phyloP scores from a whole-genome alignment of 53 echinoderm and acorn worm species.

The Echinarachnius parma region DNA sequence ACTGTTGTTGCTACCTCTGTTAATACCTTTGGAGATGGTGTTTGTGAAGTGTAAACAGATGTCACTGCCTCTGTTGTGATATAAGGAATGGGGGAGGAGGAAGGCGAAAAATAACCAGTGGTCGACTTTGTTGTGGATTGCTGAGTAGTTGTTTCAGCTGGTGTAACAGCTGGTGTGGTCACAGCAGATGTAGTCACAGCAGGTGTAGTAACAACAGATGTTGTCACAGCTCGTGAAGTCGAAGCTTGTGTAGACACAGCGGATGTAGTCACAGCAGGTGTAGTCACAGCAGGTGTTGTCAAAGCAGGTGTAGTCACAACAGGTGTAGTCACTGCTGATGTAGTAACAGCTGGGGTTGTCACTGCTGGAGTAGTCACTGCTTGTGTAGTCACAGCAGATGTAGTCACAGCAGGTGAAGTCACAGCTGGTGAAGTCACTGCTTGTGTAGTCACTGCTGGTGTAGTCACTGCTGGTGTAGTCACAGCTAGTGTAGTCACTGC shows the following conservation, averaged over 20 bases:
- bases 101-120: neutral
- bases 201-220: slow-evolving; percentile 1
- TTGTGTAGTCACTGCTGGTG: slow-evolving; percentile 11
- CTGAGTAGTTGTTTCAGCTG: neutral
- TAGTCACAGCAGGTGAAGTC: slow-evolving; percentile 9
- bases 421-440: neutral
- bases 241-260: neutral
- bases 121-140: neutral
- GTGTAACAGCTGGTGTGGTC: neutral
- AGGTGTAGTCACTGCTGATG: neutral
- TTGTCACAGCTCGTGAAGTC: neutral
- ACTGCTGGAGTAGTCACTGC: slow-evolving; percentile 2
- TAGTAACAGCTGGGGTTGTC: slow-evolving; percentile 13
- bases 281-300: slow-evolving; percentile 3
- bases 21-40: neutral
- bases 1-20: neutral
- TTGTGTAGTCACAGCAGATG: neutral
- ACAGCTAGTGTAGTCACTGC: slow-evolving; percentile 5
- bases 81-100: neutral
- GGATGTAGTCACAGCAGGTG: neutral
- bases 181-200: slow-evolving; percentile 19
- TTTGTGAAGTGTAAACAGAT: neutral
- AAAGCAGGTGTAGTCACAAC: slow-evolving; percentile 15
- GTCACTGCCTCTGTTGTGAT: neutral
- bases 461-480: slow-evolving; percentile 8